Percentiles rank a stretch among this genome's conserved stretches.
Conservation (phyloP, 2,113 vertebrate genomes). For the Xenopus laevis region DNA sequence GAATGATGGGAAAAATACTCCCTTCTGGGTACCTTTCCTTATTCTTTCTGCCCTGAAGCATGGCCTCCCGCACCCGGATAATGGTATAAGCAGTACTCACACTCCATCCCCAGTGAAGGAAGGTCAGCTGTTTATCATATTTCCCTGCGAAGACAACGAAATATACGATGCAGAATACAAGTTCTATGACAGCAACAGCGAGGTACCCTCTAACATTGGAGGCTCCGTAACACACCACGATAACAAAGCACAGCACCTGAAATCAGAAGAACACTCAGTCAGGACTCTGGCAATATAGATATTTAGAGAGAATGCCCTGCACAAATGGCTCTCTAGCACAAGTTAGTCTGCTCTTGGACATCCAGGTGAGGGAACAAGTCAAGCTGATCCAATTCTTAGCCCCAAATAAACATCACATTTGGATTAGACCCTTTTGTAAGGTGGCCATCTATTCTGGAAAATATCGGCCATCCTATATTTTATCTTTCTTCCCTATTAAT, state of each 20-base stretch:
- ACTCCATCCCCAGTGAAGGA: constrained; percentile 68
- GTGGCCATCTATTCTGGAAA: no score
- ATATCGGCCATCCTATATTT: no score
- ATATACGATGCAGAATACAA: constrained; percentile 61
- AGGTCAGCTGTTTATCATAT: constrained; percentile 62
- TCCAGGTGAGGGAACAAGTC: no score
- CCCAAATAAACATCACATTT: no score
- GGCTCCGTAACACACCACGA: constrained; percentile 29
- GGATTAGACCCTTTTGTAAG: no score
- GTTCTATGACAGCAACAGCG: constrained; percentile 60
- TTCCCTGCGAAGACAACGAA: constrained; percentile 67
- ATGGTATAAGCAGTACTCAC: constrained; percentile 56
- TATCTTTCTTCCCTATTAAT: no score
- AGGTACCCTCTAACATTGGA: constrained; percentile 23
- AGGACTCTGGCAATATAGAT: no score
- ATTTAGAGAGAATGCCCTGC: background rate
- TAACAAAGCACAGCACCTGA: constrained; percentile 10
- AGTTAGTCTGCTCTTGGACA: no score
- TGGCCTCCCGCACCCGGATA: background rate
- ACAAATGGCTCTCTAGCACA: background rate
- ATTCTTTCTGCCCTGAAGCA: no score
- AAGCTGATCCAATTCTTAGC: no score
- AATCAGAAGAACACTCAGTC: background rate
- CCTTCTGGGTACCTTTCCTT: no score
- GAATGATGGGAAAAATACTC: no score